A percentile compares a stretch with the other conserved stretches of the same genome.
Evolutionary conservation across 2,113 vertebrate species (phyloP).

Genomic region (Rhinogobius similis): DNA sequence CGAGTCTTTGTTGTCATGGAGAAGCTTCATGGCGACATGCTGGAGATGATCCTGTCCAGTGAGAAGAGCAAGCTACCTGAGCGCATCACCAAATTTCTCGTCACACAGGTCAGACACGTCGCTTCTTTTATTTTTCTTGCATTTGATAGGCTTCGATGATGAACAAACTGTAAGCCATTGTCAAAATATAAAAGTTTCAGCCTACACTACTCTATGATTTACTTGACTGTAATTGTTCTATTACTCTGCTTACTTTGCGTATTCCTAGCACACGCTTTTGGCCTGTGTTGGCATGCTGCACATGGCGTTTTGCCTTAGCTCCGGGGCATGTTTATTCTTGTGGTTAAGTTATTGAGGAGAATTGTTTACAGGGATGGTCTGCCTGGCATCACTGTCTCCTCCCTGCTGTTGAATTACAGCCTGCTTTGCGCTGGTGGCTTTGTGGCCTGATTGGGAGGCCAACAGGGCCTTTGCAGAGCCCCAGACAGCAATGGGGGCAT

Average conservation of each 20-base stretch:
- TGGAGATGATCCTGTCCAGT: constrained; percentile 98
- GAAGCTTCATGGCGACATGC: constrained; percentile 98
- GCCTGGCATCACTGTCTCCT: constrained; percentile 61
- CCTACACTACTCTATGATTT: neutral
- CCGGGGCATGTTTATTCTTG: constrained; percentile 63
- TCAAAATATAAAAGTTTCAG: neutral
- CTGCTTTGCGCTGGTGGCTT: constrained; percentile 49
- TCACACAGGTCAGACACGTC: constrained; percentile 86
- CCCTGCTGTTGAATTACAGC: constrained; percentile 61
- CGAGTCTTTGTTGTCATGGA: constrained; percentile 99
- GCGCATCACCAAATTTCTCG: constrained; percentile 96
- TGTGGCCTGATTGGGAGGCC: constrained; percentile 70
- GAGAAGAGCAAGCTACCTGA: constrained; percentile 97
- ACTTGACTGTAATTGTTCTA: neutral
- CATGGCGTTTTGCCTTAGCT: constrained; percentile 27
- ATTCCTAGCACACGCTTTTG: neutral
- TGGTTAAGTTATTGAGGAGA: constrained; percentile 46
- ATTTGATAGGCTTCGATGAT: neutral
- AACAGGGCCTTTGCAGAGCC: constrained; percentile 42
- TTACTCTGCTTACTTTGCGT: neutral
- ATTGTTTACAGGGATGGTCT: constrained; percentile 65
- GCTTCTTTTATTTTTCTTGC: neutral
- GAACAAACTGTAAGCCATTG: neutral
- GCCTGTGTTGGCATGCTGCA: constrained; percentile 17
- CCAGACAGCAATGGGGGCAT: constrained; percentile 67